These are phyloP conservation scores for Tholera decimalis DNA, from an alignment of 2,888 invertebrate genomes.

Conservation along the genomic window DNA sequence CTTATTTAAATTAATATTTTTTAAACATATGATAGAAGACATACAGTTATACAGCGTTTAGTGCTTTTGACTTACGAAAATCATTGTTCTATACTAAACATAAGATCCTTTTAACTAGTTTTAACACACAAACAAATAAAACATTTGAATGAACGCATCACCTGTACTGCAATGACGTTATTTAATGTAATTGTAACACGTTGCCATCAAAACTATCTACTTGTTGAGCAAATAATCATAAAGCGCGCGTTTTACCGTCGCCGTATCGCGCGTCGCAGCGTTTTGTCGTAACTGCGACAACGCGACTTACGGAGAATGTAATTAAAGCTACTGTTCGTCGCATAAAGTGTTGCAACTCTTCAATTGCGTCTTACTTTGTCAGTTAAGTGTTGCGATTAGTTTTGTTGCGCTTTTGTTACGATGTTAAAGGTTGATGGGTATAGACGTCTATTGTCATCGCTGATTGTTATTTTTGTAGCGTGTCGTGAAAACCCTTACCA, in stretches of 20 bases:
- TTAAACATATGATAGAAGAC: too few relatives aligned
- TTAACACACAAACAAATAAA: slow-evolving; percentile 15
- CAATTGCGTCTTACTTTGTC: slow-evolving; percentile 76
- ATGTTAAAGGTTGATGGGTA: slow-evolving; percentile 33
- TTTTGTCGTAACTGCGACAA: slow-evolving; percentile 64
- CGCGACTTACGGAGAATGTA: slow-evolving; percentile 63
- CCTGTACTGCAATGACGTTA: slow-evolving; percentile 57
- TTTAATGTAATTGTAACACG: slow-evolving; percentile 62
- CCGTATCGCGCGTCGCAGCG: slow-evolving; percentile 56
- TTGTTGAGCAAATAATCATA: slow-evolving; percentile 86
- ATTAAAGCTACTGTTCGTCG: slow-evolving; percentile 64
- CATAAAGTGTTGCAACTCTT: slow-evolving; percentile 77
- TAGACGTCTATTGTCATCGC: slow-evolving; percentile 20
- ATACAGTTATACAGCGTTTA: too few relatives aligned
- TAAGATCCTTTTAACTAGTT: background rate
- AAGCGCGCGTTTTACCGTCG: slow-evolving; percentile 69
- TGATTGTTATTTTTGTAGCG: background rate
- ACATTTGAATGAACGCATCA: slow-evolving; percentile 56
- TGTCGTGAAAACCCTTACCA: background rate
- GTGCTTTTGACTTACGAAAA: background rate
- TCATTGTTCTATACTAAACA: background rate
- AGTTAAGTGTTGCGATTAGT: slow-evolving; percentile 69
- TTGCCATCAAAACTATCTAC: slow-evolving; percentile 70
- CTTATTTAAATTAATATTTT: too few relatives aligned
- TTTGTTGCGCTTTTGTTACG: slow-evolving; percentile 61